Percentiles rank a stretch among this genome's conserved stretches.
These are phyloP conservation scores for Oreocharis arfaki DNA, from an alignment of 2,113 vertebrate genomes.

Conservation along the genomic window DNA sequence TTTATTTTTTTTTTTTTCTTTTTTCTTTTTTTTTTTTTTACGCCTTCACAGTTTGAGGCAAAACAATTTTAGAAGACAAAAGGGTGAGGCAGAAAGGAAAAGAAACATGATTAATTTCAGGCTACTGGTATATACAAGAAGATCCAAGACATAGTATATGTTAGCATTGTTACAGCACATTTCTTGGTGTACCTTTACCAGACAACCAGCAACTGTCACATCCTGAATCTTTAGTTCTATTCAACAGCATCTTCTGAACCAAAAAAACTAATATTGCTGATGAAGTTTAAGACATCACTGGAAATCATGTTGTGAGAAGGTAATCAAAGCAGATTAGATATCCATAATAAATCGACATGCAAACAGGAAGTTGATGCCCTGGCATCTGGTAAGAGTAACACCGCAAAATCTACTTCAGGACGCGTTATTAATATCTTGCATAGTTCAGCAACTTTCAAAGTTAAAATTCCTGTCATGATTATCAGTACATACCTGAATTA, in stretches of 20 bases:
- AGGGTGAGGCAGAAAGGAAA: neutral
- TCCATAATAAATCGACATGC: neutral
- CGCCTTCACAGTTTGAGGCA: neutral
- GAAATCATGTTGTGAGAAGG: neutral
- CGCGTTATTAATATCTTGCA: neutral
- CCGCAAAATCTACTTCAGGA: constrained; percentile 16
- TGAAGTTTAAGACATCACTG: neutral
- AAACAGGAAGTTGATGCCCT: neutral
- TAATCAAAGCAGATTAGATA: neutral
- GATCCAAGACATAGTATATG: neutral
- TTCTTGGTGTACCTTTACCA: neutral
- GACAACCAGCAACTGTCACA: neutral
- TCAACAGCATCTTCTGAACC: neutral
- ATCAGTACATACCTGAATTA: neutral
- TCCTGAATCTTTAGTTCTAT: neutral
- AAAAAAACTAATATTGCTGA: neutral
- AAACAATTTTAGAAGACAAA: neutral
- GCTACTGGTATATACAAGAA: neutral
- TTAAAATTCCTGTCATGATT: neutral
- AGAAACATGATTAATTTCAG: neutral
- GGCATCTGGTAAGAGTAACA: constrained; percentile 1
- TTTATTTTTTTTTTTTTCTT: too few relatives aligned
- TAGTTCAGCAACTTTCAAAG: neutral
- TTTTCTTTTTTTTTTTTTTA: neutral
- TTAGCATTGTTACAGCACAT: neutral